phyloP scores from a whole-genome alignment of 2,888 invertebrate species.

The Neuroscelio doddi region DNA sequence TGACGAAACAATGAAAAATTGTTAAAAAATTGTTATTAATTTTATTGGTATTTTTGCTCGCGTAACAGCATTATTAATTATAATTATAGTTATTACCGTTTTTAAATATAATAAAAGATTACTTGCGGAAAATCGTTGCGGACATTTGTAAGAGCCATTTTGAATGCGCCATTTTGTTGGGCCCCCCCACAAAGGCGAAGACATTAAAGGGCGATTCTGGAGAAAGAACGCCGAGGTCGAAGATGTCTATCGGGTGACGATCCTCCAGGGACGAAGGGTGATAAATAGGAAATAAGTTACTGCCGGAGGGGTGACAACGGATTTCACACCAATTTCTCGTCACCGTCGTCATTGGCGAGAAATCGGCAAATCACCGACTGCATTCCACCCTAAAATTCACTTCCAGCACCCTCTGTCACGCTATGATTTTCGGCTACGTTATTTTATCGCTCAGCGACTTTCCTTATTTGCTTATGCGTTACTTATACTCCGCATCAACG shows the following conservation, averaged over 20 bases:
- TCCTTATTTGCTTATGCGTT: constrained; percentile 7
- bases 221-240: constrained; percentile 27
- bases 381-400: constrained; percentile 38
- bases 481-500: neutral
- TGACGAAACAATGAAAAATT: too few relatives aligned
- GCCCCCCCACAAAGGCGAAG: constrained; percentile 55
- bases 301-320: constrained; percentile 67
- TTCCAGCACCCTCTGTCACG: constrained; percentile 27
- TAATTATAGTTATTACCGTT: too few relatives aligned
- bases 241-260: constrained; percentile 42
- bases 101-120: too few relatives aligned
- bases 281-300: constrained; percentile 71
- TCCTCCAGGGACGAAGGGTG: constrained; percentile 53
- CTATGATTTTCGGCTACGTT: constrained; percentile 19
- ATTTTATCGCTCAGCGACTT: constrained; percentile 33
- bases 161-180: constrained; percentile 66
- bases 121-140: neutral
- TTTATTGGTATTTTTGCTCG: too few relatives aligned
- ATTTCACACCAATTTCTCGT: constrained; percentile 70
- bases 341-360: constrained; percentile 67
- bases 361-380: constrained; percentile 67
- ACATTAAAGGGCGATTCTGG: constrained; percentile 35
- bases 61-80: too few relatives aligned
- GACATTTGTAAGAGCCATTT: constrained; percentile 25
- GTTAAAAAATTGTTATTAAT: too few relatives aligned